Evolutionary conservation across 2,888 invertebrate species (phyloP), one percentile per base, ranked within the genome.

Genomic region (Xanthia togata): DNA sequence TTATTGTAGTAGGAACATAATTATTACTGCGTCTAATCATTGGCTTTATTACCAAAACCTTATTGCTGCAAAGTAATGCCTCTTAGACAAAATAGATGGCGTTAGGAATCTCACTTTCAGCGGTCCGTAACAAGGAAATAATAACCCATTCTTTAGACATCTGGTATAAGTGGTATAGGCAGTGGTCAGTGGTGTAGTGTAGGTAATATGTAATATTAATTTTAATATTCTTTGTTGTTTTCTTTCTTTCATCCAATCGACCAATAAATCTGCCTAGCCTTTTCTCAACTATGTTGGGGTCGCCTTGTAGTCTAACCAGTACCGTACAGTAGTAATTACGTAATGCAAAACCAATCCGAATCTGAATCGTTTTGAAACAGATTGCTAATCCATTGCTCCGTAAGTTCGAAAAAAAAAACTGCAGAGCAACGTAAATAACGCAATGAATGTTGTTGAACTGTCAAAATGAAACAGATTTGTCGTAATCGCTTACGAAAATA

Each of bases 21-120:
- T 50, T 38, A 17, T 14, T 38, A 38, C 20, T 59, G 9, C 31
- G 17, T 23, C 12, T 64, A 6, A n/a, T 14, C 0, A 20, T 26
- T 38, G 20, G 8, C 12, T 2, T 0, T 12, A 12, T 38, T 12
- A 59, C 26, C 41, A 8, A 14, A 31, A 23, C 9, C 70, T 4
- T 44, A 1, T 31, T n/a, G n/a, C 5, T 31, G 0, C n/a, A 20
- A 31, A 38, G 44, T 38, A 50, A 74, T 62, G 50, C n/a, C 14
- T 75, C 14, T 14, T 41, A n/a, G 17, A 31, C 9, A 6, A 12
- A 35, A 77, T 70, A 79, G 60, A 77, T 79, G 60, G 44, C 35
- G 26, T 17, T 70, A 76, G 0, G 6, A 35, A 14, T 26, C 9
- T 12, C 2, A 4, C 3, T 57, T 6, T 62, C 20, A 3, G 12